Evolutionary conservation across 2,888 invertebrate species (phyloP), one percentile per base, ranked within the genome.

Genomic region (Xanthostigma xanthostigma): DNA sequence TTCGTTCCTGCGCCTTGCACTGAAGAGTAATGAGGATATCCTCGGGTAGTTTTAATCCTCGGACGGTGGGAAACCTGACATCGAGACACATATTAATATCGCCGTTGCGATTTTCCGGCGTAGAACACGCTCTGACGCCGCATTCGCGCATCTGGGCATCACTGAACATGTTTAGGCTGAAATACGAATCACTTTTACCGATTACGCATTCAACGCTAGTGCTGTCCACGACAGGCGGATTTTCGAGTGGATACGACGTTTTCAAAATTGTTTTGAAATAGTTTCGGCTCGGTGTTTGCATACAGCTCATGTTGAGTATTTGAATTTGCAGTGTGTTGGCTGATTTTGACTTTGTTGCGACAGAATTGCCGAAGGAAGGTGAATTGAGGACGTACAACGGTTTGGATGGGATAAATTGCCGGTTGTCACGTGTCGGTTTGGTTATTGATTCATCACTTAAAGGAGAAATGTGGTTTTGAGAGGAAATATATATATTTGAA

Each of bases 1-100:
- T 66, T 41, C 67, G 66, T 41, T 74, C 73, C 55, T 75, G 76
- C 0, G 70, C 66, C 50, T 68, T 70, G 56, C 78, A 78, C 54
- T 74, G 72, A 41, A 78, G 58, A 5, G 72, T 74, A 14, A 77
- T 59, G 39, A 71, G 63, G 1, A 65, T 59, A 57, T 78, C 78
- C 34, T 69, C 68, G 2, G 67, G 68, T 8, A 77, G 64, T 58
- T 68, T 69, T 51, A 78, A 61, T 6, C 74, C 75, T 27, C 65
- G 57, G 9, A 78, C 69, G 1, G 69, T 64, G 0, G 77, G 75
- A 59, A 77, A 72, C 41, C 77, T 62, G 6, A 78, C 40, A 5
- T 67, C 65, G n/a, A 75, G 58, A 53, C 78, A 78, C 55, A 76
- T 66, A 57, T 42, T 45, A 2, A 12, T 9, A 27, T 46, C 49